Evolutionary conservation across 1,140 invertebrate species (phyloP), one percentile per base, ranked within the genome.

Genomic region (Nasonia vitripennis): DNA sequence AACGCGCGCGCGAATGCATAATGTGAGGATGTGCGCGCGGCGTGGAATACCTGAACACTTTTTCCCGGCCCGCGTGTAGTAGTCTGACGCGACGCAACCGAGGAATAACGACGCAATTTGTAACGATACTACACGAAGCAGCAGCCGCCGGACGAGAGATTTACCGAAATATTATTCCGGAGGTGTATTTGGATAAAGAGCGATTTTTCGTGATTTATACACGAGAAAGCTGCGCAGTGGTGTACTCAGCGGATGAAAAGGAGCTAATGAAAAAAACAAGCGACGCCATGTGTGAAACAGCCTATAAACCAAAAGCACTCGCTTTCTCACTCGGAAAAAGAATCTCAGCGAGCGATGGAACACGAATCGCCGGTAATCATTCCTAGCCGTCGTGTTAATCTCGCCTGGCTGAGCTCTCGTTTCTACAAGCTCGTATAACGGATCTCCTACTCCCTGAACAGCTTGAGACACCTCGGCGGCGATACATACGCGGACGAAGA

Each of bases 1-100:
- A 79, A 79, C 55, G 55, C 17, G 78, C 34, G 5, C 55, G 34
- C 23, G 51, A 79, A 62, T 79, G 55, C 78, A 79, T 79, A 79
- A 79, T 79, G 55, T 31, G 62, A n/a, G 55, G 55, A 62, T n/a
- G 68, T 17, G 68, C 68, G 68, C 17, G 68, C 68, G 74, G 45
- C n/a, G 6, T 20, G 48, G 75, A 78, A 78, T 62, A 55, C 48
- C 20, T 45, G 45, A 51, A 17, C 75, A 55, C n/a, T n/a, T 41
- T 37, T 11, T 45, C 34, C 9, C 74, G 6, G 27, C 27, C 27
- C 74, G 20, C 20, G 17, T n/a, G 20, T 31, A 14, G 34, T 31
- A 27, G 27, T 75, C 20, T 45, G 17, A 34, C 2, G 20, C 73
- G 31, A 6, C 23, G 23, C 23, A 31, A 20, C 37, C 31, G 23